These are phyloP conservation scores for Pollenia angustigena DNA, from an alignment of 2,888 invertebrate genomes.

Conservation along the genomic window DNA sequence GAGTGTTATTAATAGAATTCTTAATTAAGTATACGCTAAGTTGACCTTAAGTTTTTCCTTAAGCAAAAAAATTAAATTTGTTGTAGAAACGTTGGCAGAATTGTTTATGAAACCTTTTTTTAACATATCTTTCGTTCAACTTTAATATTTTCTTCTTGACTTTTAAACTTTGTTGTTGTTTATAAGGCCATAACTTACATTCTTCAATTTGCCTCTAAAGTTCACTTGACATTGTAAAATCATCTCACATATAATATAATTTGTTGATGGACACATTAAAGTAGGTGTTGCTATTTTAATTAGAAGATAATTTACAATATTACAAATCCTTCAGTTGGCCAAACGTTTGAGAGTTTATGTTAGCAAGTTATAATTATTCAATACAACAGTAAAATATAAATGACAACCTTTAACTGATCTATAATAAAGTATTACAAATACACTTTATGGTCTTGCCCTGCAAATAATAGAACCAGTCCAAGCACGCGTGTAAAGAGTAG, in stretches of 20 bases:
- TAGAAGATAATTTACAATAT: constrained; percentile 43
- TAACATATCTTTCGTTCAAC: too few relatives aligned
- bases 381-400: constrained; percentile 11
- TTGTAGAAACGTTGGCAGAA: neutral
- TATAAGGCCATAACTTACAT: too few relatives aligned
- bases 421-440: constrained; percentile 35
- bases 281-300: constrained; percentile 45
- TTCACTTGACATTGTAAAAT: neutral
- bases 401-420: constrained; percentile 23
- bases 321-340: neutral
- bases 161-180: too few relatives aligned
- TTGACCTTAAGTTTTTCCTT: neutral
- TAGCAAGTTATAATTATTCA: neutral
- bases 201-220: neutral
- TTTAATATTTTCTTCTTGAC: too few relatives aligned
- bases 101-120: neutral
- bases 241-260: neutral
- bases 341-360: neutral
- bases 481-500: too few relatives aligned
- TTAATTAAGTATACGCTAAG: constrained; percentile 22
- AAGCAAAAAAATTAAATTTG: neutral
- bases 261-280: neutral
- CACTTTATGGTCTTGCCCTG: neutral
- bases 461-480: too few relatives aligned
- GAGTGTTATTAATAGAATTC: constrained; percentile 36